Conservation (phyloP, 2,888 invertebrate species). For the Calameuta filiformis region DNA sequence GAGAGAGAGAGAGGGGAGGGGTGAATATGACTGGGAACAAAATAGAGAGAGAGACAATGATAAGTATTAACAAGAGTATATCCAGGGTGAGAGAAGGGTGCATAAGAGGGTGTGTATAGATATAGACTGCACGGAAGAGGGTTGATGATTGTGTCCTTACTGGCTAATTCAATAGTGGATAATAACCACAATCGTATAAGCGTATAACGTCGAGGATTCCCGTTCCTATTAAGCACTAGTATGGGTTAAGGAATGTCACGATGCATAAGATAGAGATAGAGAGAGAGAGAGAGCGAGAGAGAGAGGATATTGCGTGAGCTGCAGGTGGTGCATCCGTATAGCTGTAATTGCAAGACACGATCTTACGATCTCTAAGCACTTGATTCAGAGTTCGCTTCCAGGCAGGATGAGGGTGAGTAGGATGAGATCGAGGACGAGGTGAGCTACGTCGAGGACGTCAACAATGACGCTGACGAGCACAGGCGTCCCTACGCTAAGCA, state of each 20-base stretch:
- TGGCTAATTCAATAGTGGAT: slow-evolving; percentile 17
- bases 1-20: background rate
- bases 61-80: background rate
- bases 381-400: slow-evolving; percentile 7
- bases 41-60: background rate
- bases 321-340: background rate
- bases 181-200: background rate
- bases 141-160: slow-evolving; percentile 12
- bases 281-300: too few relatives aligned
- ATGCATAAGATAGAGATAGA: background rate
- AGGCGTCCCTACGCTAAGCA: background rate
- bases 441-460: background rate
- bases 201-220: background rate
- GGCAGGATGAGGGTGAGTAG: background rate
- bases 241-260: background rate
- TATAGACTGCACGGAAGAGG: background rate
- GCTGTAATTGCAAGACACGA: slow-evolving; percentile 13
- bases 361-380: slow-evolving; percentile 10
- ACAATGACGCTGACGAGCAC: slow-evolving; percentile 7
- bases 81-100: background rate
- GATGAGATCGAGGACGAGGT: background rate
- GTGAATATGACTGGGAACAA: background rate
- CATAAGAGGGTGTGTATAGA: background rate
- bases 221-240: background rate
- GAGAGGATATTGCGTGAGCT: background rate